Conservation (phyloP, 2,113 vertebrate genomes). For the Oryzias woworae region DNA sequence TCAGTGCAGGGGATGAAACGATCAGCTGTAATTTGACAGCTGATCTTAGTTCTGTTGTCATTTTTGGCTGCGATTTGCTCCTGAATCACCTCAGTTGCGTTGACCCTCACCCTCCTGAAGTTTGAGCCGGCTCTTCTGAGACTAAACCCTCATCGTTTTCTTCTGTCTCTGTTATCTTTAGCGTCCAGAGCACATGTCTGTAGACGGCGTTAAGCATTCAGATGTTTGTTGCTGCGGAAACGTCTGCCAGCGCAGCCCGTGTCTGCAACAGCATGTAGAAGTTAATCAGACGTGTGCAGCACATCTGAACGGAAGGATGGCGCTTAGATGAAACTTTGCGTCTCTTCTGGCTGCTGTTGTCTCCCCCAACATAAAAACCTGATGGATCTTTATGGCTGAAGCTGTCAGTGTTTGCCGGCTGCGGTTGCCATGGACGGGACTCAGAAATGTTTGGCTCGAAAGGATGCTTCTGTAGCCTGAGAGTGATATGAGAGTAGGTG, state of each 20-base stretch:
- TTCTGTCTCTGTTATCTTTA: conserved; percentile 64
- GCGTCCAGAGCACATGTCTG: conserved; percentile 67
- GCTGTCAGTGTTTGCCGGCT: conserved; percentile 50
- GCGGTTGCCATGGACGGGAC: conserved; percentile 62
- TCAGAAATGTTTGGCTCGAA: conserved; percentile 68
- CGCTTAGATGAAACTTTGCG: conserved; percentile 48
- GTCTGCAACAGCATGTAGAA: conserved; percentile 38
- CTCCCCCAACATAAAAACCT: conserved; percentile 58
- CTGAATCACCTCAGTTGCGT: conserved; percentile 41
- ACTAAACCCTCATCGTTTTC: conserved; percentile 63
- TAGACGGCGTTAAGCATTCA: conserved; percentile 60
- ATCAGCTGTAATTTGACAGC: neutral
- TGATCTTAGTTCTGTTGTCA: neutral
- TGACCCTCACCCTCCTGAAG: conserved; percentile 48
- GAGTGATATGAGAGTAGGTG: conserved; percentile 73
- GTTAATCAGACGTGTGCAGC: conserved; percentile 56
- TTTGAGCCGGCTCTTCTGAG: conserved; percentile 51
- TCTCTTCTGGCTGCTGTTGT: conserved; percentile 30
- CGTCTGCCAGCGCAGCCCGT: conserved; percentile 34
- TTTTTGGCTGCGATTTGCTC: conserved; percentile 1
- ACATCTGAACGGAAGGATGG: conserved; percentile 36
- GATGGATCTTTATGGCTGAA: conserved; percentile 60
- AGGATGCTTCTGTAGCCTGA: conserved; percentile 61
- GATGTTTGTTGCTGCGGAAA: conserved; percentile 66
- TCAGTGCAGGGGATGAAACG: too few species aligned